Base-by-base conservation (phyloP, 2,888 invertebrate species). In the Cryptosula pallasiana region DNA sequence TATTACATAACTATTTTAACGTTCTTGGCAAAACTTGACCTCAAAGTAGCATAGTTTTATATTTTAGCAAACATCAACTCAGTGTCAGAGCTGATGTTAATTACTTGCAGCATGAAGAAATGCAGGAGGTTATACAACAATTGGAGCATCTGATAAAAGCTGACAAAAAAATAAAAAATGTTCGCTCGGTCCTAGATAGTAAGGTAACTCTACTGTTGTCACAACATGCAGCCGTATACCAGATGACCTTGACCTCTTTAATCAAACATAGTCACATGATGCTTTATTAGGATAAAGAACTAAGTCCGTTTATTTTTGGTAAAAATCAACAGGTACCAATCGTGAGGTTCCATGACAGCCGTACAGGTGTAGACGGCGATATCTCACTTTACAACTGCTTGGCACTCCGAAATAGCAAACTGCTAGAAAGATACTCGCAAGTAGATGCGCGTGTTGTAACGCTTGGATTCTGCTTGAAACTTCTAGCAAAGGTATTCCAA, bases 241-340 rank as follows among this genome's bases (percentile, higher is more conserved):
- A n/a, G n/a, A n/a, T n/a, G n/a, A n/a, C n/a, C n/a, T n/a, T n/a
- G n/a, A n/a, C n/a, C n/a, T n/a, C n/a, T n/a, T n/a, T n/a, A n/a
- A n/a, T n/a, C n/a, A n/a, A n/a, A n/a, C n/a, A n/a, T n/a, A n/a
- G n/a, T n/a, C n/a, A n/a, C n/a, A n/a, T n/a, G n/a, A n/a, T n/a
- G n/a, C n/a, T n/a, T n/a, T n/a, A n/a, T n/a, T n/a, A n/a, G n/a
- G n/a, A n/a, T n/a, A n/a, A n/a, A n/a, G n/a, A n/a, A n/a, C n/a
- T n/a, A n/a, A n/a, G n/a, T n/a, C n/a, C n/a, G n/a, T n/a, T n/a
- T n/a, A n/a, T n/a, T n/a, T n/a, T n/a, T n/a, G n/a, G n/a, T n/a
- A n/a, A n/a, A n/a, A n/a, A n/a, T n/a, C n/a, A n/a, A n/a, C 45
- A 89, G 80, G 89, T 89, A 27, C 89, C 89, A 1, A 89, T 89